Evolutionary conservation across 2,888 invertebrate species (phyloP), one percentile per base, ranked within the genome.

Genomic region (Trypoxylon attenuatum): DNA sequence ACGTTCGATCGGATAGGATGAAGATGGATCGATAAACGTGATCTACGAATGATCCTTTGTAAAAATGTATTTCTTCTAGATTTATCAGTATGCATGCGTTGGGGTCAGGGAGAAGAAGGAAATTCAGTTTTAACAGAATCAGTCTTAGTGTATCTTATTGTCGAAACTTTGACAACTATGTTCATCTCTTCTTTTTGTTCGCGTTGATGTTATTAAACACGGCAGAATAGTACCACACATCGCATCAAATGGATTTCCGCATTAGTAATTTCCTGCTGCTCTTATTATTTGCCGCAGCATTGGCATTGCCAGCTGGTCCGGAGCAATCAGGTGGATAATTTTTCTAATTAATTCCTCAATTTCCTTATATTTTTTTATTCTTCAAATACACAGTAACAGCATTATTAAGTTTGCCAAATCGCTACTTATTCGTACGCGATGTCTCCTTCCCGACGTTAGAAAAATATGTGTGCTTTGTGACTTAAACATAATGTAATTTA

Each of bases 321-420:
- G 49, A 51, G 23, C 15, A 21, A 25, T 27, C 68, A 75, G 60
- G 73, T 73, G 41, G 49, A 51, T 43, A 39, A 42, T 62, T 25
- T 6, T 16, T 22, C 3, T 29, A n/a, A n/a, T n/a, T n/a, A n/a
- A n/a, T n/a, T n/a, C n/a, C n/a, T n/a, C n/a, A n/a, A n/a, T n/a
- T n/a, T n/a, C n/a, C n/a, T n/a, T n/a, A n/a, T n/a, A n/a, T n/a
- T n/a, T n/a, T n/a, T n/a, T n/a, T n/a, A n/a, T n/a, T n/a, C n/a
- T n/a, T n/a, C n/a, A n/a, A n/a, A n/a, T n/a, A n/a, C n/a, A n/a
- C n/a, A n/a, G n/a, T n/a, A n/a, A n/a, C n/a, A n/a, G n/a, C n/a
- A n/a, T n/a, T n/a, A n/a, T n/a, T n/a, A n/a, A n/a, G n/a, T n/a
- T n/a, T n/a, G n/a, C n/a, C n/a, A n/a, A n/a, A n/a, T n/a, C n/a